Evolutionary conservation across 2,797 vertebrate genomes (phyloP).

Genomic region (Catostomus latipinnis): DNA sequence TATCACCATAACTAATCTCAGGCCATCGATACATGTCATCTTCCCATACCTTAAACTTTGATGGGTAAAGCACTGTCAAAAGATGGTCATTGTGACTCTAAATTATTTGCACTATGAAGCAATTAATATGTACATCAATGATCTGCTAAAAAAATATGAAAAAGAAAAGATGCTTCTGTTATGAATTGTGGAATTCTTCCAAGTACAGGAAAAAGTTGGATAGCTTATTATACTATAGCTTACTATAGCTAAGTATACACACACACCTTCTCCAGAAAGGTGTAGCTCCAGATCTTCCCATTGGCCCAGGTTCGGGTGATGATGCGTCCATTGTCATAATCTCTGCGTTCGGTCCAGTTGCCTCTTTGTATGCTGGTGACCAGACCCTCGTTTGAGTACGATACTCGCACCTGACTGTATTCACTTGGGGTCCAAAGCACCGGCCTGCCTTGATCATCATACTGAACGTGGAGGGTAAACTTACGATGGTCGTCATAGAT

Average conservation of each 20-base stretch:
- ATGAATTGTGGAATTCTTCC: too few species aligned
- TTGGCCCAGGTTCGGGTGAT: slow-evolving; percentile 95
- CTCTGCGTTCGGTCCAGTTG: slow-evolving; percentile 93
- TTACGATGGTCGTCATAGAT: slow-evolving; percentile 99
- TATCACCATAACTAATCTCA: too few species aligned
- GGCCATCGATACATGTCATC: too few species aligned
- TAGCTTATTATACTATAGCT: too few species aligned
- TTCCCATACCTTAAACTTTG: too few species aligned
- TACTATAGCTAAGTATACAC: not conserved
- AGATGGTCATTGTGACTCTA: too few species aligned
- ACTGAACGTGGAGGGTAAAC: slow-evolving; percentile 96
- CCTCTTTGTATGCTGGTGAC: slow-evolving; percentile 94
- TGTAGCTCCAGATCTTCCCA: slow-evolving; percentile 99
- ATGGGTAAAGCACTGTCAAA: too few species aligned
- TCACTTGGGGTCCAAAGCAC: slow-evolving; percentile 95
- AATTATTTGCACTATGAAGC: too few species aligned
- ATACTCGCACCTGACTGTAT: slow-evolving; percentile 96
- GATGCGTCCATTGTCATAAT: slow-evolving; percentile 93
- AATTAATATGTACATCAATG: too few species aligned
- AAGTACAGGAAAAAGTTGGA: too few species aligned
- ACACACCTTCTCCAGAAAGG: slow-evolving; percentile 90
- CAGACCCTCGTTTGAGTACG: slow-evolving; percentile 88
- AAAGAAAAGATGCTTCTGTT: too few species aligned
- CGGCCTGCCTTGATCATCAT: slow-evolving; percentile 89
- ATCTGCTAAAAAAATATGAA: too few species aligned